A percentile compares a stretch with the other conserved stretches of the same genome.
Conservation (phyloP, 2,113 vertebrate genomes). For the Panthera uncia region DNA sequence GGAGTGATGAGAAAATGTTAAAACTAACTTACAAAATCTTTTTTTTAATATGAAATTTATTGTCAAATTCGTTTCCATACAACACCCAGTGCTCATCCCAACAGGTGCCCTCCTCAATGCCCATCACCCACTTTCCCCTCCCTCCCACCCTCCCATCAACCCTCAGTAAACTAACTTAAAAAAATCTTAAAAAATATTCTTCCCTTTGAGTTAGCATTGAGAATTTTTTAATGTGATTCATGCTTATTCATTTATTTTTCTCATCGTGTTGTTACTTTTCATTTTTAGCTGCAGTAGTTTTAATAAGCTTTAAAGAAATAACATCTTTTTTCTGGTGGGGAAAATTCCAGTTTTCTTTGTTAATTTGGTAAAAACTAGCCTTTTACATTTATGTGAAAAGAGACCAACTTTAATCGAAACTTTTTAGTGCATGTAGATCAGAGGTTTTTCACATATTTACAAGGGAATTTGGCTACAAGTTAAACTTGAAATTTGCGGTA, state of each 20-base stretch:
- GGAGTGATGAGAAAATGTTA: slow-evolving; percentile 3
- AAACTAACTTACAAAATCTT: not conserved
- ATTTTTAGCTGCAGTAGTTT: not conserved
- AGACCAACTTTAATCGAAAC: not conserved
- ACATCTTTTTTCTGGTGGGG: slow-evolving; percentile 14
- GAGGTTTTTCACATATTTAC: not conserved
- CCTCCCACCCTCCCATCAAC: no score
- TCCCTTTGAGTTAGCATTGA: not conserved
- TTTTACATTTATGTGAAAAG: slow-evolving; percentile 37
- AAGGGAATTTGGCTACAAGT: slow-evolving; percentile 10
- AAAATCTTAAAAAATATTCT: not conserved
- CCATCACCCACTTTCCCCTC: no score
- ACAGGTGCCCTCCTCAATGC: no score
- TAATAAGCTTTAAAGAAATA: slow-evolving; percentile 19
- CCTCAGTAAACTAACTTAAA: no score
- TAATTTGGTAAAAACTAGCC: not conserved
- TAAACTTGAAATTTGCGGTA: slow-evolving; percentile 22
- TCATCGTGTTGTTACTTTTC: not conserved
- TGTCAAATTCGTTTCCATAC: no score
- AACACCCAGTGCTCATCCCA: no score
- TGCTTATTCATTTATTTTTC: slow-evolving; percentile 20
- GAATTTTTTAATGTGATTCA: not conserved
- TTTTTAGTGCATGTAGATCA: not conserved
- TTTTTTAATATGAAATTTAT: no score
- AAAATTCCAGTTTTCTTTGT: slow-evolving; percentile 21